Conservation (phyloP, 1,140 invertebrate genomes). For the Globodera ellingtonae region DNA sequence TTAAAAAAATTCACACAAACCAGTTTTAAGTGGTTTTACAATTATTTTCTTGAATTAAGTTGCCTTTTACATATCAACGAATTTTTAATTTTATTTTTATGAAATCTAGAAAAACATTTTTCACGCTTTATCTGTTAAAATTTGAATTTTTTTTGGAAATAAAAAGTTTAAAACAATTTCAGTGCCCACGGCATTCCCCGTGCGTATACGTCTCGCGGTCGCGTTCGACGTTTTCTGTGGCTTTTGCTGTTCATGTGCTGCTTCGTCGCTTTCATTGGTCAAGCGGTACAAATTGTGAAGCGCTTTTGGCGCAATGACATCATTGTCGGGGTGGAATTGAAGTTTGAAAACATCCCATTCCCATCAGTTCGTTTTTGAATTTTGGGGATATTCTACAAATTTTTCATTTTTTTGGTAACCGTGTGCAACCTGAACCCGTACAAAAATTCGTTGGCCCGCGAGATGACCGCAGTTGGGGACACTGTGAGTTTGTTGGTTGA, state of each 20-base stretch:
- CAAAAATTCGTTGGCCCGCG: conserved; percentile 49
- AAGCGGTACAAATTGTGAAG: conserved; percentile 51
- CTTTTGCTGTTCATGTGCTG: conserved; percentile 50
- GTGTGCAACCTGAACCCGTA: conserved; percentile 53
- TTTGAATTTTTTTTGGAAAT: background rate
- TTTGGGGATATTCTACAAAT: background rate
- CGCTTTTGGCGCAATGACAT: conserved; percentile 52
- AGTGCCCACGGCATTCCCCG: conserved; percentile 54
- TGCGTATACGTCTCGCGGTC: conserved; percentile 41
- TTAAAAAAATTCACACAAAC: no score
- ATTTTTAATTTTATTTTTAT: no score
- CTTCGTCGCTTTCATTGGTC: conserved; percentile 42
- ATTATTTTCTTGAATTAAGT: no score
- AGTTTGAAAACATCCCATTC: conserved; percentile 54
- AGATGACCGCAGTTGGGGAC: conserved; percentile 44
- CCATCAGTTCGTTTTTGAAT: conserved; percentile 23
- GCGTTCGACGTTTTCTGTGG: conserved; percentile 43
- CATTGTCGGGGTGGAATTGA: conserved; percentile 52
- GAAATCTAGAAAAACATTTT: no score
- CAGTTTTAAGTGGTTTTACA: no score
- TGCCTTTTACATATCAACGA: no score
- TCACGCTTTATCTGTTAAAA: no score
- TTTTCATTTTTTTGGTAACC: conserved; percentile 20
- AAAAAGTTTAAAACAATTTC: background rate
- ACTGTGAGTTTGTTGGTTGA: conserved; percentile 24